Conservation (phyloP, 2,113 vertebrate genomes). For the Pseudopodoces humilis region DNA sequence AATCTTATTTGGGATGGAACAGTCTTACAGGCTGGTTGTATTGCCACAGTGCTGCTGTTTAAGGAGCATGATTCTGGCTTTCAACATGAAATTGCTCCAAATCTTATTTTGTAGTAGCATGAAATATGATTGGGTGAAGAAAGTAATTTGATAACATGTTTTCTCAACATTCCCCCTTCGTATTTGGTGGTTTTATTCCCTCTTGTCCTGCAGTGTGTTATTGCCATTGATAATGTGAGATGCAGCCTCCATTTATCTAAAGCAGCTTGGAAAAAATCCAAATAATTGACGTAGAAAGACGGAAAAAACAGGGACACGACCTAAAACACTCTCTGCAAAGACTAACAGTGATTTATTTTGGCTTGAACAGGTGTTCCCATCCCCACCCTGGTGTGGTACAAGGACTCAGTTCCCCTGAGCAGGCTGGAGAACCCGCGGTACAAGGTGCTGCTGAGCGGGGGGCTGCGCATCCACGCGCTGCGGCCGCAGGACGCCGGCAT, state of each 20-base stretch:
- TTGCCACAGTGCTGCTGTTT: constrained; percentile 31
- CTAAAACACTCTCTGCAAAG: not conserved
- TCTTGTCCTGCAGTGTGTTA: not conserved
- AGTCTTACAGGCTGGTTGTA: not conserved
- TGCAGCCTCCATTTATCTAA: not conserved
- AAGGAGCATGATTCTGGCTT: constrained; percentile 55
- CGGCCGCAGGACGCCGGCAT: constrained; percentile 88
- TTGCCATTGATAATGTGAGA: not conserved
- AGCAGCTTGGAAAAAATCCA: not conserved
- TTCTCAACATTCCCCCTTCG: not conserved
- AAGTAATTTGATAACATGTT: constrained; percentile 52
- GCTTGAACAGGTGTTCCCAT: constrained; percentile 78
- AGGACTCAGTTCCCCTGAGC: constrained; percentile 82
- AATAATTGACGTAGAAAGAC: not conserved
- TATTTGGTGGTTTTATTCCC: constrained; percentile 17
- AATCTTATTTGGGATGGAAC: constrained; percentile 24
- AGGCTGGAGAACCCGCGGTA: constrained; percentile 86
- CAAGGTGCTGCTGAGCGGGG: constrained; percentile 76
- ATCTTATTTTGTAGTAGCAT: constrained; percentile 62
- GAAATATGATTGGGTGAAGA: constrained; percentile 69
- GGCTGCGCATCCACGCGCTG: constrained; percentile 81
- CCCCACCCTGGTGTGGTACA: constrained; percentile 89
- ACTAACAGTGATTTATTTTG: fast-evolving
- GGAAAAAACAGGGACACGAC: not conserved
- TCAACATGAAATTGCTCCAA: constrained; percentile 61